phyloP scores from a whole-genome alignment of 2,888 invertebrate species.

The Tiphia femorata region DNA sequence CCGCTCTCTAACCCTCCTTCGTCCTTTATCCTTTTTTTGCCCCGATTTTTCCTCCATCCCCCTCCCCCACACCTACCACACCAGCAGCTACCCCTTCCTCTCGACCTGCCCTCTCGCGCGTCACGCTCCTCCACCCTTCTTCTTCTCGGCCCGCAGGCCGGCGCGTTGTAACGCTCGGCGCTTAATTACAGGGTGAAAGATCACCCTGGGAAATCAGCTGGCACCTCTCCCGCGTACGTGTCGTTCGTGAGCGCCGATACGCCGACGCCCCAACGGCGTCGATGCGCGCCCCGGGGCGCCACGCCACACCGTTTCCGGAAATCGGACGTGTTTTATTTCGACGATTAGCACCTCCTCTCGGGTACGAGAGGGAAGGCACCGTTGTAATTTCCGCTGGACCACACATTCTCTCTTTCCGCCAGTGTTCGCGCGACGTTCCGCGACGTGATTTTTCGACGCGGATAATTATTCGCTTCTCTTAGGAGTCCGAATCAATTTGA shows the following conservation, averaged over 20 bases:
- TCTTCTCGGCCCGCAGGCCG: background rate
- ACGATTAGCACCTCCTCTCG: slow-evolving; percentile 25
- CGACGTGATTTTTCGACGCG: background rate
- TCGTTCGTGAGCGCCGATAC: background rate
- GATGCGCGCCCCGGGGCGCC: background rate
- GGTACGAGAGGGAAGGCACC: background rate
- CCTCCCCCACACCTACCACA: background rate
- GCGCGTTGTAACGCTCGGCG: slow-evolving; percentile 9
- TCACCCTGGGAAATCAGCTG: slow-evolving; percentile 44
- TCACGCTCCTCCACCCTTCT: background rate
- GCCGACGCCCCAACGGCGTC: slow-evolving; percentile 7
- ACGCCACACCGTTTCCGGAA: background rate
- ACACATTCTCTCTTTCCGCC: slow-evolving; percentile 8
- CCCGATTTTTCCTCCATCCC: background rate
- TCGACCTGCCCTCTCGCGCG: background rate
- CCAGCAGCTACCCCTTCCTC: no score
- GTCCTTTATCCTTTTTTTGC: slow-evolving; percentile 2
- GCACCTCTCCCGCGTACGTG: background rate
- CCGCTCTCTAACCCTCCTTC: background rate
- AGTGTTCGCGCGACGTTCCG: background rate
- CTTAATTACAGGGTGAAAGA: slow-evolving; percentile 43
- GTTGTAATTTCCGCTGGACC: slow-evolving; percentile 37
- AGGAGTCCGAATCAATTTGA: no score
- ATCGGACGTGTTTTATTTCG: slow-evolving; percentile 33
- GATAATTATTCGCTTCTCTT: no score